Evolutionary conservation across 2,797 vertebrate genomes (phyloP), one percentile per base, ranked within the genome.

Genomic region (Premnoplex brunnescens): DNA sequence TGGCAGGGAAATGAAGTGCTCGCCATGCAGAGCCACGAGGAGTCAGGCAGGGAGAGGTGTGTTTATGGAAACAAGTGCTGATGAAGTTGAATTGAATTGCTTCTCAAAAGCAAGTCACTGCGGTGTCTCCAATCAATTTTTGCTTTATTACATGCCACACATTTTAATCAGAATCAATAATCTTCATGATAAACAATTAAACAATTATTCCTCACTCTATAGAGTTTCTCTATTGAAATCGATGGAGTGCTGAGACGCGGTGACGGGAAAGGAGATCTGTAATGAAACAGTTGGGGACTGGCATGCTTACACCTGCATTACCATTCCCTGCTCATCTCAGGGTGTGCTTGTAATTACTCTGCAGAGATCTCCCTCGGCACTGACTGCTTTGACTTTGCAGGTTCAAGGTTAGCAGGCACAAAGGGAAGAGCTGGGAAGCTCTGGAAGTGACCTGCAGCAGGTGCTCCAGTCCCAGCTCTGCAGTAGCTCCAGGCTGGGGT

Each of bases 151-250:
- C 97, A 97, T 89, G 74, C 96, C 97, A 90, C 97, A 96, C 95
- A 72, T 97, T 98, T 97, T 98, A 98, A 98, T 98, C 97, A 96
- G 89, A 97, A 98, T 98, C 98, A 76, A 97, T 98, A 97, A 90
- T 77, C 93, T 88, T 95, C 97, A 97, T 96, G 97, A 98, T 97
- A 97, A 98, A 97, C 97, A 98, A 98, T 97, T 98, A 98, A 98
- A 98, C 98, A 98, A 98, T 98, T 98, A 98, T 97, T 97, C 96
- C 96, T 97, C 96, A 96, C 96, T 94, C 93, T 96, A 62, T 96
- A 91, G 97, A 97, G 96, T 97, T 97, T 88, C 96, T 97, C 93
- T 90, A 72, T 96, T 95, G 95, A 93, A 97, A 97, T 98, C 92
- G 23, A 96, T 97, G 93, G 91, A 91, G 87, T 64, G 75, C 28